Evolutionary conservation across 92 coral and sea anemone genomes (phyloP).

Genomic region (Porites divaricata): DNA sequence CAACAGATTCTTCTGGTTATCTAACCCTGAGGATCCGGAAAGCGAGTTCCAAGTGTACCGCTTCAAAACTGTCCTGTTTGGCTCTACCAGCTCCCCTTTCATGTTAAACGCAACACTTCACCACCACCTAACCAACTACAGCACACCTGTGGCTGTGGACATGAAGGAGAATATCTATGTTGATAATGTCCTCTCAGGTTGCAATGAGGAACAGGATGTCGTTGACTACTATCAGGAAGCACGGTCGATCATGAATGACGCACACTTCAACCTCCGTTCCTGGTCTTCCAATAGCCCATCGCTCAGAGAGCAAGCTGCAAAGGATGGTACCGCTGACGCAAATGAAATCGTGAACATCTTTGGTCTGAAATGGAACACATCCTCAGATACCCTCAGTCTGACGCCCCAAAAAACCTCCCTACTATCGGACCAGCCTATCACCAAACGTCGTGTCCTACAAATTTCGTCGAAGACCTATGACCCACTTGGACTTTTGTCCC

Average conservation of each 20-base stretch:
- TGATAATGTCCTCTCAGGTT: constrained; percentile 50
- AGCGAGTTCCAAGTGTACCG: constrained; percentile 53
- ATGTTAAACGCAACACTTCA: constrained; percentile 53
- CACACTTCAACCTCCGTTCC: constrained; percentile 60
- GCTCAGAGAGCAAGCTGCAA: constrained; percentile 25
- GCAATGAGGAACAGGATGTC: constrained; percentile 35
- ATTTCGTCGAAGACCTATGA: constrained; percentile 51
- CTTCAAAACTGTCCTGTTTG: constrained; percentile 57
- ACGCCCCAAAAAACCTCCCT: background rate
- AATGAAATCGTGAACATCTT: constrained; percentile 53
- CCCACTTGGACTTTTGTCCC: constrained; percentile 45
- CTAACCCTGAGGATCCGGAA: constrained; percentile 19
- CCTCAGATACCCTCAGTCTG: constrained; percentile 34
- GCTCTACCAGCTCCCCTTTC: constrained; percentile 56
- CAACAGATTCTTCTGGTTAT: constrained; percentile 36
- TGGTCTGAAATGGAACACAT: constrained; percentile 58
- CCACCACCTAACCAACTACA: constrained; percentile 46
- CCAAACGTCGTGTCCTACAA: constrained; percentile 58
- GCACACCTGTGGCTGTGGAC: constrained; percentile 31
- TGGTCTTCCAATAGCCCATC: constrained; percentile 63
- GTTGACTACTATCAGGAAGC: constrained; percentile 47
- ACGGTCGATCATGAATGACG: constrained; percentile 51
- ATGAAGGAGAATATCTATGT: constrained; percentile 62
- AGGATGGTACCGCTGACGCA: background rate
- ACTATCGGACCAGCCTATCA: background rate